Conservation (phyloP, 2,113 vertebrate genomes). For the Isichthys henryi region DNA sequence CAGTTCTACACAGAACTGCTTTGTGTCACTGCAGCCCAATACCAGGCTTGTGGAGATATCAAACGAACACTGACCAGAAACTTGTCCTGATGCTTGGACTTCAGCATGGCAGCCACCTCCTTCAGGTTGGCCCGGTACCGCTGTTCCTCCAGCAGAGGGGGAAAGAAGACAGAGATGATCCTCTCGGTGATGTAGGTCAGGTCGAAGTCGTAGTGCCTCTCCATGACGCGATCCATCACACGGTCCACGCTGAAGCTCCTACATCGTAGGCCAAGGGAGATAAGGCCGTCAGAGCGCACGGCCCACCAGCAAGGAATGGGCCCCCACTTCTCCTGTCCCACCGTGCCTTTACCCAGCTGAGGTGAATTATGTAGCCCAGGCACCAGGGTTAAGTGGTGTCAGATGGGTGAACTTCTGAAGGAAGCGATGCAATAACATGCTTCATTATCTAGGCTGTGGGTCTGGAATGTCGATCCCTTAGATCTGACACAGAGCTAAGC, state of each 20-base stretch:
- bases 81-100: constrained; percentile 84
- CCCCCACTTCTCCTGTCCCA: background rate
- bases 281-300: background rate
- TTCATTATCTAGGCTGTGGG: background rate
- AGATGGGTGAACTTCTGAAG: constrained; percentile 20
- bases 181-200: constrained; percentile 87
- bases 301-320: background rate
- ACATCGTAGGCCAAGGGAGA: background rate
- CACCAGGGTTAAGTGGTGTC: background rate
- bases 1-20: background rate
- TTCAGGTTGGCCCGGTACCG: constrained; percentile 75
- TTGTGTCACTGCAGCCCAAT: background rate
- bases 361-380: background rate
- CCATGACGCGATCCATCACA: constrained; percentile 83
- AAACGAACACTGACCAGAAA: constrained; percentile 70
- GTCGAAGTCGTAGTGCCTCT: constrained; percentile 80
- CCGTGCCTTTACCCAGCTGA: background rate
- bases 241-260: constrained; percentile 85
- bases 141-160: constrained; percentile 76
- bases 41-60: background rate
- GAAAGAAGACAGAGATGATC: constrained; percentile 85
- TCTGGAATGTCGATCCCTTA: background rate
- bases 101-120: constrained; percentile 81
- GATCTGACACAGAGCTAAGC: background rate
- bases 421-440: background rate